Percentiles rank a stretch among this genome's conserved stretches.
These are phyloP conservation scores for Pristionchus arcanus DNA, from an alignment of 2,888 invertebrate species.

Conservation along the genomic window DNA sequence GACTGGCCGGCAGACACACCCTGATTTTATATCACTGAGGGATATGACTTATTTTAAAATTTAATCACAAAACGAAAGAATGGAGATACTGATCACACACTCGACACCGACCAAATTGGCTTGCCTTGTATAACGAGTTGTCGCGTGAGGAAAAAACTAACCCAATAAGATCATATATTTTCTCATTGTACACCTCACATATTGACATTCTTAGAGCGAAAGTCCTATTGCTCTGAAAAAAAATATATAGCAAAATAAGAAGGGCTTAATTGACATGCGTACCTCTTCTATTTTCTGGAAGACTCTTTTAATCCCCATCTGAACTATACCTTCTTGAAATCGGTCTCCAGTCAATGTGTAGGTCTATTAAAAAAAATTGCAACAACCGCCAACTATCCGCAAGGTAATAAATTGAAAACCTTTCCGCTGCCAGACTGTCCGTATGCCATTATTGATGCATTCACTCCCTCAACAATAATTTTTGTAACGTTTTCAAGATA, in stretches of 20 bases:
- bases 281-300: conserved; percentile 31
- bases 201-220: conserved; percentile 14
- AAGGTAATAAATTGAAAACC: no score
- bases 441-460: conserved; percentile 33
- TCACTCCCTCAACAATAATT: conserved; percentile 27
- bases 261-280: neutral
- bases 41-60: no score
- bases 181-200: conserved; percentile 48
- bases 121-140: no score
- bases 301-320: neutral
- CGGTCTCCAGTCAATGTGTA: conserved; percentile 40
- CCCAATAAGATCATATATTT: conserved; percentile 48
- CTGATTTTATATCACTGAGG: no score
- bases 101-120: no score
- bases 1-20: no score
- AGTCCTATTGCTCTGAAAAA: conserved; percentile 39
- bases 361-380: neutral
- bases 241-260: neutral
- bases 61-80: no score
- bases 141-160: neutral
- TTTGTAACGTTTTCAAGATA: neutral
- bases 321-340: conserved; percentile 15
- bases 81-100: no score
- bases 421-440: conserved; percentile 47
- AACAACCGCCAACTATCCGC: no score